Evolutionary conservation across 2,888 invertebrate genomes (phyloP).

Genomic region (Cancer borealis): DNA sequence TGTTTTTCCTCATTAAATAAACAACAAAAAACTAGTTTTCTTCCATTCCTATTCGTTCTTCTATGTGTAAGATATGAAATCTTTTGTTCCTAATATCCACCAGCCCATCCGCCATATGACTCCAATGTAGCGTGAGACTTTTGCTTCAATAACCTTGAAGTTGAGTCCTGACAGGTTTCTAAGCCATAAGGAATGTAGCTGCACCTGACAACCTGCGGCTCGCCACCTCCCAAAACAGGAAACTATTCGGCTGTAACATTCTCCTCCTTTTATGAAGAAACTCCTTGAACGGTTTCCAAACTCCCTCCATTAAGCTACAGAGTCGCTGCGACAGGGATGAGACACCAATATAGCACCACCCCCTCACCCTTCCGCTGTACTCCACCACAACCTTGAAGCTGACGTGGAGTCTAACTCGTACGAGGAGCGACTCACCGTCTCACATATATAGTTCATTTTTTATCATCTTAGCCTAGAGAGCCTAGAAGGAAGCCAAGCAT

Average conservation of each 20-base stretch:
- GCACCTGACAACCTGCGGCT: constrained; percentile 15
- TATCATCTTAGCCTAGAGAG: background rate
- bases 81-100: background rate
- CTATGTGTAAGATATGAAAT: background rate
- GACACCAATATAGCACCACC: background rate
- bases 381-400: background rate
- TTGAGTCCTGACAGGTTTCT: constrained; percentile 22
- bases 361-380: constrained; percentile 7
- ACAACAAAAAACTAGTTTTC: background rate
- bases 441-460: background rate
- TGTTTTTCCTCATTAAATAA: background rate
- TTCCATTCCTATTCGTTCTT: background rate
- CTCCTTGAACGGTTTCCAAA: constrained; percentile 58
- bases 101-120: background rate
- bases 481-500: background rate
- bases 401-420: background rate
- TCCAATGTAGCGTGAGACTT: background rate
- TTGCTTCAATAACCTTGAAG: background rate
- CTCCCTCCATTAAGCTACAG: background rate
- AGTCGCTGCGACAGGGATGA: background rate
- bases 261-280: constrained; percentile 31
- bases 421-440: background rate
- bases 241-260: constrained; percentile 32
- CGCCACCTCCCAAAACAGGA: background rate
- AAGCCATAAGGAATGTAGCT: constrained; percentile 42